Evolutionary conservation across 2,113 vertebrate genomes (phyloP).

Genomic region (Xenopus laevis): DNA sequence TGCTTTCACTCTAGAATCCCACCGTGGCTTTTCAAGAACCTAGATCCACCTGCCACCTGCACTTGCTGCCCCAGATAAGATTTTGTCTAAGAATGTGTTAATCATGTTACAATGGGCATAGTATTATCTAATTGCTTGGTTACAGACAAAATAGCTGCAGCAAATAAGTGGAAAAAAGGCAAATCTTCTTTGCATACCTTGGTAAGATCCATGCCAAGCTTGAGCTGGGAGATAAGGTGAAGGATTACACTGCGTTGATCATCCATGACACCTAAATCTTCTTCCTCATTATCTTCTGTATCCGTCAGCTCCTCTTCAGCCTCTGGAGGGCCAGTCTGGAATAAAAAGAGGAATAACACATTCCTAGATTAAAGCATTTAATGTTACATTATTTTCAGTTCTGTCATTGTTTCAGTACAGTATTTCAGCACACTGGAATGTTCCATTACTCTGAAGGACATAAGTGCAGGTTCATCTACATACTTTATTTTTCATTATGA

Average conservation of each 20-base stretch:
- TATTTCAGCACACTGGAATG: too few relatives aligned
- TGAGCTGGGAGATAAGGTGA: constrained; percentile 92
- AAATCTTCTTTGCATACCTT: constrained; percentile 65
- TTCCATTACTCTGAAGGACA: too few relatives aligned
- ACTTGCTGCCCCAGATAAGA: constrained; percentile 6
- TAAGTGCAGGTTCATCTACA: too few relatives aligned
- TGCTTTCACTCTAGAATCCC: too few relatives aligned
- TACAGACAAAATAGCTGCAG: neutral
- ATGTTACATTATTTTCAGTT: too few relatives aligned
- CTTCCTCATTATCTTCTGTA: constrained; percentile 84
- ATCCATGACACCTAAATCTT: constrained; percentile 85
- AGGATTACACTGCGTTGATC: constrained; percentile 90
- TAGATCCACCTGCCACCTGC: constrained; percentile 6
- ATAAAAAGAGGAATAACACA: constrained; percentile 47
- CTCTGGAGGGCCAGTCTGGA: constrained; percentile 62
- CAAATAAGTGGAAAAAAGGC: constrained; percentile 6
- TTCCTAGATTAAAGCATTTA: constrained; percentile 8
- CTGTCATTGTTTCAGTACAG: too few relatives aligned
- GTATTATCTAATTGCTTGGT: constrained; percentile 26
- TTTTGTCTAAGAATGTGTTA: constrained; percentile 16
- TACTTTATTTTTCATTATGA: too few relatives aligned
- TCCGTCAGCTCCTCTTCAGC: constrained; percentile 85
- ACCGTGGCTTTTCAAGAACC: neutral
- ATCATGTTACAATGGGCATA: constrained; percentile 23
- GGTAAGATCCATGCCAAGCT: constrained; percentile 94